Percentiles rank a stretch among this genome's conserved stretches.
These are phyloP conservation scores for Pachyrhynchus sulphureomaculatus DNA, from an alignment of 1,140 invertebrate genomes.

Conservation along the genomic window DNA sequence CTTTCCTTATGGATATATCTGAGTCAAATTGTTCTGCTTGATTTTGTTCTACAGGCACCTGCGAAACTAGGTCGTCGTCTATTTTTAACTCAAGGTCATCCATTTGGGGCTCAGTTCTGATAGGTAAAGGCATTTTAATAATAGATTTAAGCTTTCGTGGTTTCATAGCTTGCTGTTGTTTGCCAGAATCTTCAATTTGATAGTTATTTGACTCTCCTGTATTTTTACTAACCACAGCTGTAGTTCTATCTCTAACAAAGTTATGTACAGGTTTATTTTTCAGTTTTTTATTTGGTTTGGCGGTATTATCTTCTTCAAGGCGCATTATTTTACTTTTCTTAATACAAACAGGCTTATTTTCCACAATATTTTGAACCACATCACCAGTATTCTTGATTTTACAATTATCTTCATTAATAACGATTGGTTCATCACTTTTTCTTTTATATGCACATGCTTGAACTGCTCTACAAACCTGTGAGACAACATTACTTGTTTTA, in stretches of 20 bases:
- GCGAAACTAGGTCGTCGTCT: neutral
- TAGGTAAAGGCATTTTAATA: slow-evolving; percentile 10
- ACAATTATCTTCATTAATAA: neutral
- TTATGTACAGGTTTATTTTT: neutral
- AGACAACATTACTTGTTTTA: slow-evolving; percentile 37
- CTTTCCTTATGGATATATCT: neutral
- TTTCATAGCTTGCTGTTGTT: neutral
- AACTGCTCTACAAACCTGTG: slow-evolving; percentile 40
- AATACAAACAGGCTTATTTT: neutral
- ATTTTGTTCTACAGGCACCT: neutral
- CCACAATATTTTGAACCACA: neutral
- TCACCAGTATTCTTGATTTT: no score
- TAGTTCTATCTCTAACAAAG: neutral
- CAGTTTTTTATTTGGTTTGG: no score
- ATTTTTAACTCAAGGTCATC: neutral
- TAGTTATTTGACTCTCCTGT: neutral
- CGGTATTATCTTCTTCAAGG: neutral
- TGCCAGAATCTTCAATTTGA: slow-evolving; percentile 10
- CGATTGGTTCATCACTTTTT: slow-evolving; percentile 1
- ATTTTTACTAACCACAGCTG: neutral
- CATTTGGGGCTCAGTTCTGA: neutral
- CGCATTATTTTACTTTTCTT: neutral
- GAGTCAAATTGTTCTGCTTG: no score
- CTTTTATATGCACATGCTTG: slow-evolving; percentile 37
- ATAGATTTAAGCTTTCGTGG: slow-evolving; percentile 4